These are phyloP conservation scores for Campylorhamphus procurvoides DNA, from an alignment of 2,113 vertebrate genomes.

Conservation along the genomic window DNA sequence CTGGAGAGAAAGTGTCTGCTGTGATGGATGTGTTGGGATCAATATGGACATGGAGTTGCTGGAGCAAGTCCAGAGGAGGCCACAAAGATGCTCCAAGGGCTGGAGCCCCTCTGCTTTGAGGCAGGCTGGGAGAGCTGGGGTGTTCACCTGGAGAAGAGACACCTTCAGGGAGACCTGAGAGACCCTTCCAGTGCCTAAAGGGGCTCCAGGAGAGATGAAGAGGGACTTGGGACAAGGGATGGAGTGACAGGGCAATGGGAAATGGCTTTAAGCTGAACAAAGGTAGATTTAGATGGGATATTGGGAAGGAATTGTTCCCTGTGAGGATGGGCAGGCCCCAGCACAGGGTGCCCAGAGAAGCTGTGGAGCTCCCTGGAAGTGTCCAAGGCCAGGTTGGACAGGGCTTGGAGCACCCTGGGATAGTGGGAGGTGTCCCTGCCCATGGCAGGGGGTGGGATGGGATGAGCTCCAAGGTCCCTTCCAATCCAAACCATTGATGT, in stretches of 20 bases:
- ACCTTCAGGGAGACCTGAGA: neutral
- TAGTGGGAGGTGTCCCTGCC: rapidly evolving
- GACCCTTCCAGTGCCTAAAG: neutral
- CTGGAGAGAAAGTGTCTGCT: neutral
- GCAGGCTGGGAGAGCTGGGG: neutral
- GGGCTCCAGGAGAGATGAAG: neutral
- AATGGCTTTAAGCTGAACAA: neutral
- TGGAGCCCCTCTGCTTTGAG: no score
- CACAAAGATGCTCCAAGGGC: rapidly evolving
- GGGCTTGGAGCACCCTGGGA: rapidly evolving
- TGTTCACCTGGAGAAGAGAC: neutral
- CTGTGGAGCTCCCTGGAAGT: neutral
- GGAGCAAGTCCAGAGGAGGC: rapidly evolving
- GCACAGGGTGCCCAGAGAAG: neutral
- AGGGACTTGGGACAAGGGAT: no score
- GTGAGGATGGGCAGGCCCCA: rapidly evolving
- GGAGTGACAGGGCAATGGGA: no score
- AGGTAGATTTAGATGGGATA: rapidly evolving
- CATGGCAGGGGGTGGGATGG: rapidly evolving
- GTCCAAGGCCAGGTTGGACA: rapidly evolving
- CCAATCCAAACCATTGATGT: neutral
- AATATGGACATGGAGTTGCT: neutral
- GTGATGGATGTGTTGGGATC: rapidly evolving
- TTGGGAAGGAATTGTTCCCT: rapidly evolving
- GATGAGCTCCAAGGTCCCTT: rapidly evolving